These are phyloP conservation scores for Palythoa heliodiscus DNA, from an alignment of 92 coral and sea anemone genomes.

Conservation along the genomic window DNA sequence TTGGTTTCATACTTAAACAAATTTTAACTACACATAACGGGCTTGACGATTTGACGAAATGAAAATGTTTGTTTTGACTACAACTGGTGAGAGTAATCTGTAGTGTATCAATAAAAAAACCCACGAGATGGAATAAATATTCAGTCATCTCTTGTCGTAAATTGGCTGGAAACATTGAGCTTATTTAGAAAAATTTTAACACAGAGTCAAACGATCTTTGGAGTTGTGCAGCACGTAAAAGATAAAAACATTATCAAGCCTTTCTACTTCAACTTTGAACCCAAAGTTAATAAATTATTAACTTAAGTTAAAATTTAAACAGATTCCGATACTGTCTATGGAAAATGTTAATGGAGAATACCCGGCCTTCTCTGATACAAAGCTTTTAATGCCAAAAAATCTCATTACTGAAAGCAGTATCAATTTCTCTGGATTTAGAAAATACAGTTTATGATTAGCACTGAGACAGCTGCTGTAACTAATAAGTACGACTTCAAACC, in stretches of 20 bases:
- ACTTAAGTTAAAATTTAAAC: slow-evolving; percentile 9
- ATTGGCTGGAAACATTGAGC: neutral
- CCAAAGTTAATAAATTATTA: slow-evolving; percentile 31
- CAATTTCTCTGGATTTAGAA: neutral
- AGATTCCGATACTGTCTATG: neutral
- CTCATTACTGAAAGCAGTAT: neutral
- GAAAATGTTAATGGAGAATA: neutral
- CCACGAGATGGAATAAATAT: neutral
- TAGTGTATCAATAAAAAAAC: slow-evolving; percentile 6
- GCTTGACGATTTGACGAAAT: neutral
- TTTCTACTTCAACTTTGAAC: neutral
- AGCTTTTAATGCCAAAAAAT: neutral
- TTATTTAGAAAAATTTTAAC: neutral
- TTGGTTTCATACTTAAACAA: neutral
- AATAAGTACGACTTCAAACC: neutral
- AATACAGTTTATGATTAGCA: neutral
- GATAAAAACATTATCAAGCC: neutral
- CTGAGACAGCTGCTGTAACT: neutral
- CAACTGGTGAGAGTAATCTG: neutral
- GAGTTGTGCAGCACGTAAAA: neutral
- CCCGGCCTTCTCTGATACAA: neutral
- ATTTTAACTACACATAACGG: neutral
- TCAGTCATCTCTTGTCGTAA: neutral
- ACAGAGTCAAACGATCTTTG: neutral
- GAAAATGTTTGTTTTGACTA: slow-evolving; percentile 25